Percentiles rank a stretch among this genome's conserved stretches.
phyloP scores from a whole-genome alignment of 2,888 invertebrate genomes.

The Griposia aprilina region DNA sequence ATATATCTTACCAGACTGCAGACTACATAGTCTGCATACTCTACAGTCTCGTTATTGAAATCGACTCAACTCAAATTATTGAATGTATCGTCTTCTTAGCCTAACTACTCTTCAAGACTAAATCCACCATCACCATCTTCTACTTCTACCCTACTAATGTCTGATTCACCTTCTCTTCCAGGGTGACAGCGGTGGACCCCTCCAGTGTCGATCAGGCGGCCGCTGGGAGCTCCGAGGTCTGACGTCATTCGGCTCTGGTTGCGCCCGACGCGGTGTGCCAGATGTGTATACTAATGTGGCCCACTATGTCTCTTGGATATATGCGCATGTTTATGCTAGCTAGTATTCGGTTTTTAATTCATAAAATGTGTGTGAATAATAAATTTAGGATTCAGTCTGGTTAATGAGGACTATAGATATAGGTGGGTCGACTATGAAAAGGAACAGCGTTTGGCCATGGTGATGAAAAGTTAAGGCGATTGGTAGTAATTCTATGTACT shows the following conservation, averaged over 20 bases:
- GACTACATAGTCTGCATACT: background rate
- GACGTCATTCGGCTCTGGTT: conserved; percentile 98
- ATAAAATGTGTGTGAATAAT: background rate
- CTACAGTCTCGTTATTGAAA: background rate
- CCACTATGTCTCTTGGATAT: conserved; percentile 96
- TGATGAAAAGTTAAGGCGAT: background rate
- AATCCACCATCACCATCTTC: background rate
- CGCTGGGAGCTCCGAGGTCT: conserved; percentile 97
- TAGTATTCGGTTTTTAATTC: conserved; percentile 58
- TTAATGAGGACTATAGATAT: background rate
- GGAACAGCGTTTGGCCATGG: background rate
- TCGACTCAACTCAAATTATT: background rate
- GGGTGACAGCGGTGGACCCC: conserved; percentile 97
- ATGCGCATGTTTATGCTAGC: conserved; percentile 84
- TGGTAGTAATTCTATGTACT: background rate
- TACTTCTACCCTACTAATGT: background rate
- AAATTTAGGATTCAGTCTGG: background rate
- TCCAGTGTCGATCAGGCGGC: conserved; percentile 96
- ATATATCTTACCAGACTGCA: too few relatives aligned
- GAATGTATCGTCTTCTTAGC: background rate
- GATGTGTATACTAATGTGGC: conserved; percentile 97
- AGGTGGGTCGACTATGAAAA: background rate
- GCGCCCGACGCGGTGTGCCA: conserved; percentile 96
- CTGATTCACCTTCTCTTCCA: conserved; percentile 76
- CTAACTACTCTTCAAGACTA: background rate